Evolutionary conservation across 2,113 vertebrate genomes (phyloP), one percentile per base, ranked within the genome.

Genomic region (Rhagologus leucostigma): DNA sequence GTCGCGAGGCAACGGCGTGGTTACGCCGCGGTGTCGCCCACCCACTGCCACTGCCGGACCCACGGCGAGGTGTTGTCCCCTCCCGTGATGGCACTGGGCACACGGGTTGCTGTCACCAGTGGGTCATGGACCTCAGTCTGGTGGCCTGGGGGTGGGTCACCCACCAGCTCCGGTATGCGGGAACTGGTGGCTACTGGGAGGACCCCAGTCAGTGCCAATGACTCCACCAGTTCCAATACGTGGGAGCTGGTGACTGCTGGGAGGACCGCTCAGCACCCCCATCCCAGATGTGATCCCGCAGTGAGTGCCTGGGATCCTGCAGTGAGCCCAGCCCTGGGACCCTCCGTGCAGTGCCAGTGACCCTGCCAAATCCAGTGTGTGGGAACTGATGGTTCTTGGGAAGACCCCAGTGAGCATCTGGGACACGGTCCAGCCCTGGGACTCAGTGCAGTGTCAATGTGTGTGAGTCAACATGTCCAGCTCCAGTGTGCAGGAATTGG

Each of bases 81-180:
- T 77, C 83, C 52, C 16, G 0, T 1, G 5, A 52, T 16, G 42
- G 33, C 35, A 39, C 2, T 13, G 17, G 6, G 1, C 5, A 7
- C 8, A 0, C 0, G 1, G 35, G 39, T 39, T 68, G 16, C 13
- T 60, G 63, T 30, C 68, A 71, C 52, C 41, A 41, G 16, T 0
- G 4, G 29, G 55, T 42, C 24, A 11, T 1, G 3, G 41, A 42
- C 56, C 74, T 69, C 52, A 10, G 18, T 29, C 20, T 4, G 16
- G 32, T 46, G 56, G 44, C 62, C 71, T 7, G 0, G 18, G 21
- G 3, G 8, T 59, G 26, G 33, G 22, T 22, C 41, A 41, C 13
- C 5, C 27, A 29, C 22, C n/a, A 42, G 21, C 30, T 64, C 39
- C 0, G 0, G 19, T 23, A 22, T 6, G 1, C 2, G 2, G 53